Evolutionary conservation across 2,888 invertebrate genomes (phyloP).

Genomic region (Diarsia dahlii): DNA sequence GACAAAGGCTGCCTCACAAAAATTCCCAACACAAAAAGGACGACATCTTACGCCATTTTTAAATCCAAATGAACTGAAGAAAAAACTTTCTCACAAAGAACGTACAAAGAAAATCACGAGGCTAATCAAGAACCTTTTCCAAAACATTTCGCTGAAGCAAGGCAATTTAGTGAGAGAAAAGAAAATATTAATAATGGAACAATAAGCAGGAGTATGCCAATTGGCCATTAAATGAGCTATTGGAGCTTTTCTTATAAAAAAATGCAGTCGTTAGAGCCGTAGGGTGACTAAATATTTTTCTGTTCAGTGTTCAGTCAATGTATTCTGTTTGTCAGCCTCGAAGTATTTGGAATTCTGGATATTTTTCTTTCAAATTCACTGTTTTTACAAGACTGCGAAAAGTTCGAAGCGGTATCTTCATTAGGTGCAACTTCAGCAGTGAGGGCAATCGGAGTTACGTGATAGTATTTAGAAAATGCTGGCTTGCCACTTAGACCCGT

Average conservation of each 20-base stretch:
- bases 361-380: constrained; percentile 9
- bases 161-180: constrained; percentile 68
- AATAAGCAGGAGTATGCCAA: constrained; percentile 63
- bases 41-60: constrained; percentile 56
- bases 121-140: constrained; percentile 75
- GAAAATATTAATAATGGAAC: constrained; percentile 70
- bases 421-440: constrained; percentile 32
- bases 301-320: constrained; percentile 47
- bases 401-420: constrained; percentile 35
- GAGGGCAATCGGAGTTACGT: constrained; percentile 37
- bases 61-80: constrained; percentile 64
- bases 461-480: constrained; percentile 43
- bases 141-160: constrained; percentile 70
- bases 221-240: constrained; percentile 61
- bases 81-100: constrained; percentile 65
- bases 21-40: constrained; percentile 57
- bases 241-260: constrained; percentile 47
- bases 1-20: constrained; percentile 37
- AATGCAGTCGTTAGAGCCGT: constrained; percentile 44
- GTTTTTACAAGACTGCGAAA: constrained; percentile 25
- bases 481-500: constrained; percentile 18
- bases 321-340: constrained; percentile 34
- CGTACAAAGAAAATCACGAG: constrained; percentile 72
- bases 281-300: constrained; percentile 41
- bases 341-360: constrained; percentile 9